Evolutionary conservation across 2,113 vertebrate genomes (phyloP).

Genomic region (Eublepharis macularius): DNA sequence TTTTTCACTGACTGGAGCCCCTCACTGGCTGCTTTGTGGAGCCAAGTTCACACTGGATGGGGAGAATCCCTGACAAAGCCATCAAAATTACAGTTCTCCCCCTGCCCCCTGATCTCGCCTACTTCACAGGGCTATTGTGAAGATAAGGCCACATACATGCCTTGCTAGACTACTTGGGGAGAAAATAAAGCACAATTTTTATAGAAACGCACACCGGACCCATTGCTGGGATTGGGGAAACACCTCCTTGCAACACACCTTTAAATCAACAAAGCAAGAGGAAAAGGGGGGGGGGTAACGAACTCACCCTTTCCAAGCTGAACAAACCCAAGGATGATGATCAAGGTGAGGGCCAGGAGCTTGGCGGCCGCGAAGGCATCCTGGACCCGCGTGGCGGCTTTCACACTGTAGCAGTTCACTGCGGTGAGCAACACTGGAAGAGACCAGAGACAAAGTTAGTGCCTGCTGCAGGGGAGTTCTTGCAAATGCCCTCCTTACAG

Average conservation of each 20-base stretch:
- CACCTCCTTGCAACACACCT: neutral
- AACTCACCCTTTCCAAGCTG: conserved; percentile 88
- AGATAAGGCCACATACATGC: too few relatives aligned
- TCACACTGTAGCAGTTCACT: conserved; percentile 97
- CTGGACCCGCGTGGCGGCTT: conserved; percentile 93
- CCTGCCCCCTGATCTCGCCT: neutral
- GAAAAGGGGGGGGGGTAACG: accelerated
- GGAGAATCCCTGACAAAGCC: too few relatives aligned
- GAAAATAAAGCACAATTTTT: neutral
- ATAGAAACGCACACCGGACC: too few relatives aligned
- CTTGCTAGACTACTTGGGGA: too few relatives aligned
- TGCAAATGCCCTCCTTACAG: too few relatives aligned
- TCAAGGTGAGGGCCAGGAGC: conserved; percentile 86
- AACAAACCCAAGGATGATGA: conserved; percentile 94
- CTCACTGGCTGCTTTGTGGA: too few relatives aligned
- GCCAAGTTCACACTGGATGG: too few relatives aligned
- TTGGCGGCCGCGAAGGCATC: conserved; percentile 94
- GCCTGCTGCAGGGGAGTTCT: accelerated
- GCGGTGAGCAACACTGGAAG: conserved; percentile 88
- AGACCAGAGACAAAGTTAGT: neutral
- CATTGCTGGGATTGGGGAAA: neutral
- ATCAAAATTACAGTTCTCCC: too few relatives aligned
- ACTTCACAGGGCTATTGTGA: neutral
- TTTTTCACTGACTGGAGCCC: too few relatives aligned
- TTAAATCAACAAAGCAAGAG: neutral